These are phyloP conservation scores for Nephila pilipes DNA, from an alignment of 1,140 invertebrate genomes.

Conservation along the genomic window DNA sequence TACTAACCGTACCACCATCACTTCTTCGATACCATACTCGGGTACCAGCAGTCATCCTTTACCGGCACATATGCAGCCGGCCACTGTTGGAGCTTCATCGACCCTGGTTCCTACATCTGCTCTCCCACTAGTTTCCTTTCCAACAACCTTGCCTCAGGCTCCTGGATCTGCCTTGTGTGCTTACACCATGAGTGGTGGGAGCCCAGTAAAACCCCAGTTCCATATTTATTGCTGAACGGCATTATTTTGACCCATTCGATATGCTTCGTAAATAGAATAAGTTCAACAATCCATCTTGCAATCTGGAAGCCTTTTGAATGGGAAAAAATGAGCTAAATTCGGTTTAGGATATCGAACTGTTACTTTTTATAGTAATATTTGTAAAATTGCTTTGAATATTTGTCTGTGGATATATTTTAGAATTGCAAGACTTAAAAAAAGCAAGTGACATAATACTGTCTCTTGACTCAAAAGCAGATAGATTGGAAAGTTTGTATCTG, in stretches of 20 bases:
- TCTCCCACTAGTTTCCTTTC: constrained; percentile 66
- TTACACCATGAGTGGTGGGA: constrained; percentile 62
- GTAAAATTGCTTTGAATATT: constrained; percentile 47
- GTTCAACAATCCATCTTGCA: background rate
- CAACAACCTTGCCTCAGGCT: background rate
- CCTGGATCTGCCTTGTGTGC: constrained; percentile 62
- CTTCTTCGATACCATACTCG: constrained; percentile 64
- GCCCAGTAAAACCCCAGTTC: constrained; percentile 71
- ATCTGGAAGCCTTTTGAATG: background rate
- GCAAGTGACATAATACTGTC: constrained; percentile 22
- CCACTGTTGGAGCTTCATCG: constrained; percentile 65
- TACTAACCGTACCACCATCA: constrained; percentile 56
- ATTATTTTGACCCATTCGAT: background rate
- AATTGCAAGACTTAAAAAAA: constrained; percentile 28
- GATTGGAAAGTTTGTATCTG: constrained; percentile 27
- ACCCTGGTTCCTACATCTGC: constrained; percentile 50
- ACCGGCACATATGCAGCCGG: constrained; percentile 72
- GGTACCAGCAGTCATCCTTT: constrained; percentile 65
- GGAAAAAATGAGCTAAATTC: background rate
- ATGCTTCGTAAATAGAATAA: background rate
- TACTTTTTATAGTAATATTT: constrained; percentile 43
- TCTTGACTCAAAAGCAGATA: constrained; percentile 7
- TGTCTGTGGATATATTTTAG: constrained; percentile 62
- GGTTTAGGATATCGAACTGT: constrained; percentile 1
- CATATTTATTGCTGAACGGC: constrained; percentile 71